Evolutionary conservation across 2,113 vertebrate species (phyloP), one percentile per base, ranked within the genome.

Genomic region (Ploceus nigricollis): DNA sequence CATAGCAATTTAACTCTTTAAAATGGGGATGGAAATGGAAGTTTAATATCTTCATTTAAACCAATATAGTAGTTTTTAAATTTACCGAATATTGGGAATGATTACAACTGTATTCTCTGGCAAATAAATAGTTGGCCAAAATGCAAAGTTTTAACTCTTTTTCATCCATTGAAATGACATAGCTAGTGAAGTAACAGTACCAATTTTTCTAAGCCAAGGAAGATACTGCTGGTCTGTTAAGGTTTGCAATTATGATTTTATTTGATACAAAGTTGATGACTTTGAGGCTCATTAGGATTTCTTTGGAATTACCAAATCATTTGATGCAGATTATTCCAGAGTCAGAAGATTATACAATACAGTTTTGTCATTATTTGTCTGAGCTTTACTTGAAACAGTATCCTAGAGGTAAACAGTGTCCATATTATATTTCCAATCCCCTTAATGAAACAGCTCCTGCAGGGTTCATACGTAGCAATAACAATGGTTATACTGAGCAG

Each of bases 151-250:
- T 50, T 58, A 58, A 3, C 8, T 66, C 14, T 68, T 82, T 48
- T 68, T 88, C 7, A 9, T 42, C 9, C 8, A 19, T 12, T 66
- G 27, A 76, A 63, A 28, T 21, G 9, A 16, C 30, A 50, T 3
- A 71, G 21, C 4, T 60, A 72, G 4, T 48, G 31, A 82, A 69
- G 11, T 11, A 69, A 30, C 10, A 47, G 9, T 15, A 60, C 1
- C 1, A 0, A 6, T n/a, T 89, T 89, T 54, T 33, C 12, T 57
- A 77, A 73, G 27, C 25, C 60, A 39, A 40, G 21, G 53, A 89
- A 72, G 7, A 6, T 51, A 51, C 15, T 1, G 1, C 4, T 3
- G 35, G 0, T 50, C 28, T 84, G 13, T 9, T 28, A 53, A 54
- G 27, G 15, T 13, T 57, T 71, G n/a, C 40, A 85, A 69, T 60